Evolutionary conservation across 2,888 invertebrate genomes (phyloP).

Genomic region (Nephrotoma appendiculata): DNA sequence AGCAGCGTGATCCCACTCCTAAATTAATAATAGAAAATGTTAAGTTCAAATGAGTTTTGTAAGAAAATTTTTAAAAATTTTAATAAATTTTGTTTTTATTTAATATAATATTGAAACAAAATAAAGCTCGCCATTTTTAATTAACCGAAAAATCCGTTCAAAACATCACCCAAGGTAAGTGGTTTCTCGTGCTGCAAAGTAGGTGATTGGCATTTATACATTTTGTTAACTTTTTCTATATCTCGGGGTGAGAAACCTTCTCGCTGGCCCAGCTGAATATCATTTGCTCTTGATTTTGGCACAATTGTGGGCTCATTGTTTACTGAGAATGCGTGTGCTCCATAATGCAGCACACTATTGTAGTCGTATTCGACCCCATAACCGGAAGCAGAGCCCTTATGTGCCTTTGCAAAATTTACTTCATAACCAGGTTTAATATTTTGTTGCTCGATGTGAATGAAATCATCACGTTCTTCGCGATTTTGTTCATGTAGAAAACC

Average conservation of each 20-base stretch:
- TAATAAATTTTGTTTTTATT: neutral
- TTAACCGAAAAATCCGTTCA: neutral
- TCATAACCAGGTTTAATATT: constrained; percentile 37
- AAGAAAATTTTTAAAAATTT: neutral
- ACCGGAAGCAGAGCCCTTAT: constrained; percentile 35
- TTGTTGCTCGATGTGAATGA: constrained; percentile 26
- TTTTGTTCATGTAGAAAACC: constrained; percentile 69
- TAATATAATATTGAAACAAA: neutral
- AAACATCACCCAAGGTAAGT: neutral
- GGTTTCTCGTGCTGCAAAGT: neutral
- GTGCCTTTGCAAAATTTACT: constrained; percentile 50
- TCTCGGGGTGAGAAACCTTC: constrained; percentile 52
- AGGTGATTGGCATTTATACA: constrained; percentile 48
- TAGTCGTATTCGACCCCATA: constrained; percentile 54
- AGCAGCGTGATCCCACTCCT: constrained; percentile 9
- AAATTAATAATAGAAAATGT: neutral
- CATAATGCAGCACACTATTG: constrained; percentile 63
- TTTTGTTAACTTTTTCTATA: constrained; percentile 49
- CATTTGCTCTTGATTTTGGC: constrained; percentile 27
- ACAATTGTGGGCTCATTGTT: constrained; percentile 50
- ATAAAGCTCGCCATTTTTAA: neutral
- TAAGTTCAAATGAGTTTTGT: neutral
- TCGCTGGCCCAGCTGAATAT: neutral
- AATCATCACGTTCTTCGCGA: constrained; percentile 51
- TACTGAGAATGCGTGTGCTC: constrained; percentile 48